Percentiles rank a stretch among this genome's conserved stretches.
These are phyloP conservation scores for Enteromius trimaculatus DNA, from an alignment of 2,797 vertebrate genomes.

Conservation along the genomic window DNA sequence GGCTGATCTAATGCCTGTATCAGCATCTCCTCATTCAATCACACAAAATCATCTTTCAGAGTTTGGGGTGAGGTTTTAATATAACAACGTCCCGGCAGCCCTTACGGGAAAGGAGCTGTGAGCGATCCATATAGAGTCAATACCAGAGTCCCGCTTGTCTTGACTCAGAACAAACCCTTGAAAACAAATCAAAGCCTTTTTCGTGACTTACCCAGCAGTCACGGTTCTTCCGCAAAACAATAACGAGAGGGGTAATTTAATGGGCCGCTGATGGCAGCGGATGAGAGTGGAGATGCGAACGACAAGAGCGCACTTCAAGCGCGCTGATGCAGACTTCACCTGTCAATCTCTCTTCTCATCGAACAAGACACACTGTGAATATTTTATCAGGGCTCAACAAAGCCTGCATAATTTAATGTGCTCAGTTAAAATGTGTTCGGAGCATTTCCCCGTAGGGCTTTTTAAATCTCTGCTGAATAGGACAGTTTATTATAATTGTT, in stretches of 20 bases:
- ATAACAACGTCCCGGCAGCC: neutral
- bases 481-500: neutral
- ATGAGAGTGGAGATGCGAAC: neutral
- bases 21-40: neutral
- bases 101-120: neutral
- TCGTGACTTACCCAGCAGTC: constrained; percentile 21
- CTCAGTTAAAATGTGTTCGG: neutral
- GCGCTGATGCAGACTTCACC: neutral
- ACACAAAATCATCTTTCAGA: neutral
- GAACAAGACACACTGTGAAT: constrained; percentile 17
- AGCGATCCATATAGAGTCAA: constrained; percentile 13
- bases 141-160: neutral
- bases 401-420: constrained; percentile 31
- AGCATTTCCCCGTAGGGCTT: neutral
- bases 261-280: constrained; percentile 8
- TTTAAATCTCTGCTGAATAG: neutral
- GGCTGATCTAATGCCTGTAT: neutral
- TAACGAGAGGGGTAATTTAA: constrained; percentile 15
- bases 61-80: constrained; percentile 28
- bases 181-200: constrained; percentile 21
- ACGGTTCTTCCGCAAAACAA: constrained; percentile 8
- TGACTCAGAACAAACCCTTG: neutral
- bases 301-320: neutral
- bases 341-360: constrained; percentile 29
- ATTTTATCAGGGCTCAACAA: constrained; percentile 10